phyloP scores from a whole-genome alignment of 2,888 invertebrate species.

The Bembecia ichneumoniformis region DNA sequence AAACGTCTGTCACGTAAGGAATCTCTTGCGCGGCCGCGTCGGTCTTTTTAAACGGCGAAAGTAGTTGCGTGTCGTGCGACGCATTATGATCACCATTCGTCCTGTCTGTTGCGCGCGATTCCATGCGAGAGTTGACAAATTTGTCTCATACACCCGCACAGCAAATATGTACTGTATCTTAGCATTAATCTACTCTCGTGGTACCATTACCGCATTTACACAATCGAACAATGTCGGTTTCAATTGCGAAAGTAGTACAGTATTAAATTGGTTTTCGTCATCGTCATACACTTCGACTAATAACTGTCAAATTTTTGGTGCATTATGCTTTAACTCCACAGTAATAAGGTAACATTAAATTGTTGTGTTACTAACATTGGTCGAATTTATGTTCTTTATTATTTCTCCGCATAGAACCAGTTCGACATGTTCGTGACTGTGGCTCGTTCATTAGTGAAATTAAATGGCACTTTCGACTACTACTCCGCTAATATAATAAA shows the following conservation, averaged over 20 bases:
- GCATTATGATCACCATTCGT: slow-evolving; percentile 34
- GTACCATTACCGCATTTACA: slow-evolving; percentile 53
- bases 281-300: slow-evolving; percentile 35
- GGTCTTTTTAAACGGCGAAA: slow-evolving; percentile 61
- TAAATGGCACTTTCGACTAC: slow-evolving; percentile 31
- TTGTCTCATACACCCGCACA: slow-evolving; percentile 14
- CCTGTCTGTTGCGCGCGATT: slow-evolving; percentile 4
- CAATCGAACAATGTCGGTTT: slow-evolving; percentile 55
- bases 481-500: slow-evolving; percentile 24
- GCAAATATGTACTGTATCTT: slow-evolving; percentile 19
- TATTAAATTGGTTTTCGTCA: slow-evolving; percentile 62
- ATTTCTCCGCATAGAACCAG: not conserved
- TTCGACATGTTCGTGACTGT: slow-evolving; percentile 32
- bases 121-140: slow-evolving; percentile 19
- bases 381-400: slow-evolving; percentile 8
- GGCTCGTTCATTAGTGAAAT: slow-evolving; percentile 40
- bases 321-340: slow-evolving; percentile 14
- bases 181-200: slow-evolving; percentile 28
- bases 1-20: slow-evolving; percentile 43
- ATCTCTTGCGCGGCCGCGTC: slow-evolving; percentile 30
- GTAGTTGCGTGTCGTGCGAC: slow-evolving; percentile 52
- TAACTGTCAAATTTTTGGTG: slow-evolving; percentile 35
- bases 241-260: slow-evolving; percentile 56
- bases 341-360: not conserved
- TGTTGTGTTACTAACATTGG: slow-evolving; percentile 5